These are phyloP conservation scores for Pangasius krempfi DNA, from an alignment of 2,797 vertebrate genomes.

Conservation along the genomic window DNA sequence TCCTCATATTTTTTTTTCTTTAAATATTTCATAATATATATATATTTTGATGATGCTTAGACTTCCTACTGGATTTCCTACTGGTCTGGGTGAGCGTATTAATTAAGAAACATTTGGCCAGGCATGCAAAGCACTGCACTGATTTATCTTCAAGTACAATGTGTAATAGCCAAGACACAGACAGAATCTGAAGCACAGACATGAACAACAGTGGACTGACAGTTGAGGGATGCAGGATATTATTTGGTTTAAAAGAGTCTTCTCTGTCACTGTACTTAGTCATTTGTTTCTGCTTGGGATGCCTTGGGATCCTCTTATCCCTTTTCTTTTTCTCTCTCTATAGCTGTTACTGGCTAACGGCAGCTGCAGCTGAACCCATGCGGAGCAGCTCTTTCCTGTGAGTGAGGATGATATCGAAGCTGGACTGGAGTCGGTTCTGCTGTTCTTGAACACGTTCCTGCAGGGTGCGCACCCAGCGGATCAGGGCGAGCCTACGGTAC, in stretches of 20 bases:
- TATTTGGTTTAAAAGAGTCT: slow-evolving; percentile 25
- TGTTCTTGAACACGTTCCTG: slow-evolving; percentile 87
- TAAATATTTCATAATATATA: slow-evolving; percentile 20
- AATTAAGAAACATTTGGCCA: slow-evolving; percentile 22
- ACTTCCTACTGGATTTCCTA: neutral
- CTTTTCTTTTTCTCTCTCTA: slow-evolving; percentile 58
- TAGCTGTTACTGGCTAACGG: slow-evolving; percentile 49
- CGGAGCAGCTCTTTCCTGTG: slow-evolving; percentile 94
- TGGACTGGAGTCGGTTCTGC: slow-evolving; percentile 93
- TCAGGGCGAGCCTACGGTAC: slow-evolving; percentile 93
- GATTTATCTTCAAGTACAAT: neutral
- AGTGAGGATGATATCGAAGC: slow-evolving; percentile 93
- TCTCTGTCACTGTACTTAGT: slow-evolving; percentile 23
- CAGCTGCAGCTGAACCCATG: slow-evolving; percentile 76
- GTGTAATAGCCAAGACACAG: slow-evolving; percentile 8
- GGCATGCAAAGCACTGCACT: slow-evolving; percentile 1
- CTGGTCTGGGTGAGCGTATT: neutral
- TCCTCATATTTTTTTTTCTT: neutral
- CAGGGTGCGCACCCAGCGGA: slow-evolving; percentile 92
- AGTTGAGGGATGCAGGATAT: slow-evolving; percentile 14
- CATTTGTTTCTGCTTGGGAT: slow-evolving; percentile 27
- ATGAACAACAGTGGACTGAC: neutral
- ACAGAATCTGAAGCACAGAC: slow-evolving; percentile 18
- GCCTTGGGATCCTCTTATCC: slow-evolving; percentile 29
- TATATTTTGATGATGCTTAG: neutral